Evolutionary conservation across 92 coral and sea anemone genomes (phyloP).

Genomic region (Palythoa heliodiscus): DNA sequence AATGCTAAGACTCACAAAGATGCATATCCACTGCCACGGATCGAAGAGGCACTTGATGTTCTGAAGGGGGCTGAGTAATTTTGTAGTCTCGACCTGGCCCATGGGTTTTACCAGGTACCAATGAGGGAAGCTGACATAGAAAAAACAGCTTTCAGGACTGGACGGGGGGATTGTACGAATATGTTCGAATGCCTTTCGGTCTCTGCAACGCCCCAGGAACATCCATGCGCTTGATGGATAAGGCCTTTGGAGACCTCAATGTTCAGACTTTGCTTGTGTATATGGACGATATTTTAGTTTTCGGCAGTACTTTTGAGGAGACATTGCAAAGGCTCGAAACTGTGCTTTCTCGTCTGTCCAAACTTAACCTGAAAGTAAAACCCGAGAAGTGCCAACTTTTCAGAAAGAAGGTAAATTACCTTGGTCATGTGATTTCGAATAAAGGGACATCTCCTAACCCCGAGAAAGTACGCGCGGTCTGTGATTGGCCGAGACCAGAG

Average conservation of each 20-base stretch:
- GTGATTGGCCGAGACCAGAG: constrained; percentile 63
- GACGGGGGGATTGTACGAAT: constrained; percentile 52
- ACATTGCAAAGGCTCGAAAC: constrained; percentile 60
- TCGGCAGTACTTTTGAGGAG: constrained; percentile 63
- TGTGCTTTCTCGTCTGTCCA: constrained; percentile 49
- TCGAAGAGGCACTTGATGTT: constrained; percentile 62
- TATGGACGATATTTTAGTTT: constrained; percentile 63
- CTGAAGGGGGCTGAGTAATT: constrained; percentile 59
- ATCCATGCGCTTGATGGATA: constrained; percentile 73
- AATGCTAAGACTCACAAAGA: constrained; percentile 64
- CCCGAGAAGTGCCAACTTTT: constrained; percentile 59
- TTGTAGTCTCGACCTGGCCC: constrained; percentile 66
- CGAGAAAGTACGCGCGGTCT: constrained; percentile 60
- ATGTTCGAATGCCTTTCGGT: constrained; percentile 57
- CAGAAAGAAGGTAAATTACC: constrained; percentile 48
- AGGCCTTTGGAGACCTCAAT: constrained; percentile 74
- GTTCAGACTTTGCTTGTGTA: constrained; percentile 62
- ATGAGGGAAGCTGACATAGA: constrained; percentile 50
- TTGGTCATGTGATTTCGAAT: constrained; percentile 53
- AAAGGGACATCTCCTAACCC: constrained; percentile 50
- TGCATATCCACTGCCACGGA: constrained; percentile 62
- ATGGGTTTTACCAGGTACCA: constrained; percentile 62
- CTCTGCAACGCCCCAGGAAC: constrained; percentile 61
- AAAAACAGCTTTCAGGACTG: constrained; percentile 61
- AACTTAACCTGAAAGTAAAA: constrained; percentile 55